These are phyloP conservation scores for Neostethus bicornis DNA, from an alignment of 2,797 vertebrate genomes.

Conservation along the genomic window DNA sequence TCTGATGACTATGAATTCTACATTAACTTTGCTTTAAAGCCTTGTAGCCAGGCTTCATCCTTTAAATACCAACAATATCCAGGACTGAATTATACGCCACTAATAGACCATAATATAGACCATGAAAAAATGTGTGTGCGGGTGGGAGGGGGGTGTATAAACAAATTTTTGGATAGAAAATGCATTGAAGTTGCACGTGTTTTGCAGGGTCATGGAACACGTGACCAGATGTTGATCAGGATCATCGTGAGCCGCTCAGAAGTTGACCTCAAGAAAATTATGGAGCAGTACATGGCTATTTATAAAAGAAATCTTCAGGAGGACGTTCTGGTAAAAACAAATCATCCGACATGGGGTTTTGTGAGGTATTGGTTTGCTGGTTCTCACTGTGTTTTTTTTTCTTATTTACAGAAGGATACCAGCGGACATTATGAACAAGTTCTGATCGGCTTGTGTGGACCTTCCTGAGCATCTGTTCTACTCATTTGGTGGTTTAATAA, in stretches of 20 bases:
- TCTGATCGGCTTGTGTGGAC: constrained; percentile 85
- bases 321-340: constrained; percentile 80
- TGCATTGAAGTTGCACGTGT: neutral
- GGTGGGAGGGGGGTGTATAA: too few relatives aligned
- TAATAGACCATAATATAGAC: too few relatives aligned
- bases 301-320: constrained; percentile 81
- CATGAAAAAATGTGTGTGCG: too few relatives aligned
- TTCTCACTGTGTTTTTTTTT: constrained; percentile 20
- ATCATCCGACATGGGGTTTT: neutral
- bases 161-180: neutral
- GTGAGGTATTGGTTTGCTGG: neutral
- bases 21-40: too few relatives aligned
- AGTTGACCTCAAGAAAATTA: constrained; percentile 87
- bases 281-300: constrained; percentile 81
- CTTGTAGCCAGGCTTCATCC: too few relatives aligned
- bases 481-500: neutral
- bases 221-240: constrained; percentile 81
- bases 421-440: constrained; percentile 85
- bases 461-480: constrained; percentile 58
- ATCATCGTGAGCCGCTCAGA: constrained; percentile 91
- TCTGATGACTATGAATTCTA: too few relatives aligned
- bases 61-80: too few relatives aligned
- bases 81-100: too few relatives aligned
- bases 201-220: constrained; percentile 82
- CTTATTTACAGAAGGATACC: constrained; percentile 85